phyloP scores from a whole-genome alignment of 2,113 vertebrate genomes.

The Scolopax mira region DNA sequence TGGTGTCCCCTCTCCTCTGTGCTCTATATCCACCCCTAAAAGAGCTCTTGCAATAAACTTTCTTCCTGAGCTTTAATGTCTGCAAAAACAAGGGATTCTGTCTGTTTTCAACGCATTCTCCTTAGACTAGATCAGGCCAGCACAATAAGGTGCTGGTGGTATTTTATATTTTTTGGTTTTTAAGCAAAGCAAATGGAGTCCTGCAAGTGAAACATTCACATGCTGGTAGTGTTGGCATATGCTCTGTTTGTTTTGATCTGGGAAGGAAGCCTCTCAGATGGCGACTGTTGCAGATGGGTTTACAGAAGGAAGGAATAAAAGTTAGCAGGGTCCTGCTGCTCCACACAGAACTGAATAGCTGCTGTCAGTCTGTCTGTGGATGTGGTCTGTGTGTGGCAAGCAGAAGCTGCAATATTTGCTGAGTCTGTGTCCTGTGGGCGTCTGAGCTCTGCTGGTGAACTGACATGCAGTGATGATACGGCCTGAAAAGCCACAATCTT shows the following conservation, averaged over 20 bases:
- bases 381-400: rapidly evolving
- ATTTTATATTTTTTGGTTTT: background rate
- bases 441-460: background rate
- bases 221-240: background rate
- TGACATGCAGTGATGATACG: rapidly evolving
- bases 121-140: background rate
- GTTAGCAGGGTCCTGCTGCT: background rate
- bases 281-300: background rate
- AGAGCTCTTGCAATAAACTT: background rate
- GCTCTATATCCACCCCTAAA: background rate
- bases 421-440: background rate
- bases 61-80: background rate
- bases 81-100: background rate
- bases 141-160: background rate
- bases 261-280: background rate
- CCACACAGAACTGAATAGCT: background rate
- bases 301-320: background rate
- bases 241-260: background rate
- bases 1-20: background rate
- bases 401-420: background rate
- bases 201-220: background rate
- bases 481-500: background rate
- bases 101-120: rapidly evolving
- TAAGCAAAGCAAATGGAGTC: background rate
- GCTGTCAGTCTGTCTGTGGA: background rate